phyloP scores from a whole-genome alignment of 92 coral and sea anemone genomes.

The Ricordea florida region DNA sequence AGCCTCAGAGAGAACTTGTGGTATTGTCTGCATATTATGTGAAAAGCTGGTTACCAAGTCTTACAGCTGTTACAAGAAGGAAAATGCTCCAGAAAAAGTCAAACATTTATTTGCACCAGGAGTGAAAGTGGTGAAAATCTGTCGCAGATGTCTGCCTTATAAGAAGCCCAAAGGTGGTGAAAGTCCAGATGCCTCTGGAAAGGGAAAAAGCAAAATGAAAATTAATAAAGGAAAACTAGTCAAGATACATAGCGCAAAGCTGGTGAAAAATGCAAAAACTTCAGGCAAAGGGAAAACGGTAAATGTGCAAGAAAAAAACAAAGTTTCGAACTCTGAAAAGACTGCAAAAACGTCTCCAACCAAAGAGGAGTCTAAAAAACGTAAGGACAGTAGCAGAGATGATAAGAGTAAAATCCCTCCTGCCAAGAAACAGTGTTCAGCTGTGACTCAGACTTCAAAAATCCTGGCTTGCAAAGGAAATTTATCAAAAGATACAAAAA shows the following conservation, averaged over 20 bases:
- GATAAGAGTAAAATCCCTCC: slow-evolving; percentile 6
- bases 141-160: slow-evolving; percentile 96
- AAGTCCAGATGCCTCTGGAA: neutral
- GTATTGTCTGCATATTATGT: slow-evolving; percentile 87
- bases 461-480: neutral
- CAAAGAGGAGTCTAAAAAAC: slow-evolving; percentile 25
- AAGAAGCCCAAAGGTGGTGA: slow-evolving; percentile 86
- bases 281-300: slow-evolving; percentile 10
- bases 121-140: slow-evolving; percentile 86
- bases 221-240: slow-evolving; percentile 43
- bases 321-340: slow-evolving; percentile 2
- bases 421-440: slow-evolving; percentile 1
- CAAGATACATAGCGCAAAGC: slow-evolving; percentile 44
- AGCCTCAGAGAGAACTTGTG: slow-evolving; percentile 73
- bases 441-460: slow-evolving; percentile 1
- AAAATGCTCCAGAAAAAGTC: slow-evolving; percentile 90
- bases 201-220: slow-evolving; percentile 32
- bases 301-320: slow-evolving; percentile 20
- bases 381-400: slow-evolving; percentile 10
- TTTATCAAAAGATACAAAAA: slow-evolving; percentile 14
- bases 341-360: neutral
- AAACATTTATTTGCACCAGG: slow-evolving; percentile 78
- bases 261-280: slow-evolving; percentile 54
- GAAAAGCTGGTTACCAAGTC: slow-evolving; percentile 90
- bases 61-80: slow-evolving; percentile 91